Evolutionary conservation across 1,140 invertebrate genomes (phyloP).

Genomic region (Ruditapes philippinarum): DNA sequence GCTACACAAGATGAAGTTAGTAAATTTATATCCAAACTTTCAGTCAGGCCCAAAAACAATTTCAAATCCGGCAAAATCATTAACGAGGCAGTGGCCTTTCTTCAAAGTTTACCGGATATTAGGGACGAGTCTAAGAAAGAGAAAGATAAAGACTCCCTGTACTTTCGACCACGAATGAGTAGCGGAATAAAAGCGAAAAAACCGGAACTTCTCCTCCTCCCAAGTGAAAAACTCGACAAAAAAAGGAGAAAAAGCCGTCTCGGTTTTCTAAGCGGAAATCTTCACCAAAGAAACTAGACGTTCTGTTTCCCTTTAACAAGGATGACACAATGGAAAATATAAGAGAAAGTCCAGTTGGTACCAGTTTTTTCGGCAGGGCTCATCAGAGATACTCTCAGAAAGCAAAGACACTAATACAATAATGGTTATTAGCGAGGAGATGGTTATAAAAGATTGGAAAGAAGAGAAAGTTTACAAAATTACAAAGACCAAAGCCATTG

Average conservation of each 20-base stretch:
- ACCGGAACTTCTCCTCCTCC: conserved; percentile 3
- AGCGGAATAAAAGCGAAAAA: conserved; percentile 20
- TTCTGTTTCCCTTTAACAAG: conserved; percentile 36
- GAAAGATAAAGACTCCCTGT: conserved; percentile 53
- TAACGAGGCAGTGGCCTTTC: not conserved
- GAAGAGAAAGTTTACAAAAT: conserved; percentile 8
- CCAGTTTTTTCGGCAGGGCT: conserved; percentile 52
- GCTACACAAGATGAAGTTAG: conserved; percentile 5
- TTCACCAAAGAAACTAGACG: conserved; percentile 50
- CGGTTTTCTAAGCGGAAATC: not conserved
- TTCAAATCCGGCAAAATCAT: not conserved
- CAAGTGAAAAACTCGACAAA: conserved; percentile 26
- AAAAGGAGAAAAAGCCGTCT: conserved; percentile 16
- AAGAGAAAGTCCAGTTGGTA: conserved; percentile 9
- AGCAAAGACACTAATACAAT: conserved; percentile 79
- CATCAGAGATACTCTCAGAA: conserved; percentile 70
- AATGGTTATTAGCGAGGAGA: conserved; percentile 82
- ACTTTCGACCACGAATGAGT: conserved; percentile 31
- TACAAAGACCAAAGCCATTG: conserved; percentile 73
- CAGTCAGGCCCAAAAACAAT: conserved; percentile 3
- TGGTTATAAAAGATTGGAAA: conserved; percentile 81
- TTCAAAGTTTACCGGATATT: not conserved
- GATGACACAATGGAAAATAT: not conserved
- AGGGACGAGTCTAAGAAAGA: no score
- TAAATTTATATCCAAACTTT: conserved; percentile 45